A percentile compares a stretch with the other conserved stretches of the same genome.
phyloP scores from a whole-genome alignment of 2,888 invertebrate genomes.

The Pristionchus entomophagus region DNA sequence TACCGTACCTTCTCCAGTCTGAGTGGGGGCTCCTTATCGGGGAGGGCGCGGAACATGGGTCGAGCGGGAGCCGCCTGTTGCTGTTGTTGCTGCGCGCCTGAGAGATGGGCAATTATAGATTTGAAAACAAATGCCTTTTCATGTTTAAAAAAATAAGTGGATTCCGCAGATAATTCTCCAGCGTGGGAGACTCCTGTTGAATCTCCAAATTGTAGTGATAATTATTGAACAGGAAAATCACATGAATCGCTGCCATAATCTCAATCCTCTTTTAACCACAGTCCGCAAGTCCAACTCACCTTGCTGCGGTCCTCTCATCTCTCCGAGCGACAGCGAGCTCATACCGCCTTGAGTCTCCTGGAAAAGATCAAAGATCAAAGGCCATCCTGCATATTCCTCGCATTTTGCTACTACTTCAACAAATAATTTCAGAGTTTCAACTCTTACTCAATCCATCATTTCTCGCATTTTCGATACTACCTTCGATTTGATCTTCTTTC shows the following conservation, averaged over 20 bases:
- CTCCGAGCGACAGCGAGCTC: background rate
- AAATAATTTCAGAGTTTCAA: too few species aligned
- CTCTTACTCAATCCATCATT: background rate
- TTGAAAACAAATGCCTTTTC: background rate
- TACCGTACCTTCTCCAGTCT: slow-evolving; percentile 40
- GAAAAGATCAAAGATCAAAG: background rate
- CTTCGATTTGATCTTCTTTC: background rate
- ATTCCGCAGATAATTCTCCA: background rate
- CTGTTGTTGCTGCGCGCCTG: slow-evolving; percentile 18
- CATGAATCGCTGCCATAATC: background rate
- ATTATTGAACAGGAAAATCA: too few species aligned
- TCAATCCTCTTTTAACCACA: background rate
- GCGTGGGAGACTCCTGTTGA: too few species aligned
- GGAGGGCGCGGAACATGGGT: slow-evolving; percentile 62
- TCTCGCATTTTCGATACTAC: background rate
- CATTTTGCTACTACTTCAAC: too few species aligned
- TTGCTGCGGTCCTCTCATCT: slow-evolving; percentile 9
- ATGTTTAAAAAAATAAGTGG: background rate
- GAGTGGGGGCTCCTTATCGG: slow-evolving; percentile 58
- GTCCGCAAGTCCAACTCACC: background rate
- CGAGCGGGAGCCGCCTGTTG: slow-evolving; percentile 38
- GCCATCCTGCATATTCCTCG: too few species aligned
- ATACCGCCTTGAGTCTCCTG: background rate
- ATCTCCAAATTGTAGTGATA: too few species aligned
- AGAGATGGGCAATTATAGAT: background rate